phyloP scores from a whole-genome alignment of 2,888 invertebrate species.

The Diplolepis rosae region DNA sequence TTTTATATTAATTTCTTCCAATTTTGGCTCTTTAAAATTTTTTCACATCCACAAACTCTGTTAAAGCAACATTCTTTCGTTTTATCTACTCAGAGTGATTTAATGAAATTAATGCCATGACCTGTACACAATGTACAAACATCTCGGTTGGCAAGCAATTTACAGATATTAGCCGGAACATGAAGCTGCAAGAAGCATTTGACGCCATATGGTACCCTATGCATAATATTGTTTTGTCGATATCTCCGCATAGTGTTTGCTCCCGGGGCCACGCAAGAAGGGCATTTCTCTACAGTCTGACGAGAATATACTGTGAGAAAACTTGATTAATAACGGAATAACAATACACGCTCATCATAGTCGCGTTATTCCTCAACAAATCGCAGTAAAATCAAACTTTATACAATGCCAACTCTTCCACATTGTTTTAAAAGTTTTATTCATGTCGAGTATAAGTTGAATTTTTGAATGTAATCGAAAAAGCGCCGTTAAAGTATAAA shows the following conservation, averaged over 20 bases:
- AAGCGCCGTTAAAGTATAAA: too few relatives aligned
- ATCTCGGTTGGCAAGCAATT: slow-evolving; percentile 45
- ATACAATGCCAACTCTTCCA: slow-evolving; percentile 1
- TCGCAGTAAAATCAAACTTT: not conserved
- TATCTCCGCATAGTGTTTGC: slow-evolving; percentile 50
- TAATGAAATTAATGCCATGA: slow-evolving; percentile 28
- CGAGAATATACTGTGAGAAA: slow-evolving; percentile 59
- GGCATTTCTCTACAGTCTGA: slow-evolving; percentile 58
- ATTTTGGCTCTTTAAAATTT: not conserved
- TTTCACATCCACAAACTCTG: too few relatives aligned
- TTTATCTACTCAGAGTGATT: too few relatives aligned
- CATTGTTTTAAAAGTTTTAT: too few relatives aligned
- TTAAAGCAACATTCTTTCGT: too few relatives aligned
- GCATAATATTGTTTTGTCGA: slow-evolving; percentile 61
- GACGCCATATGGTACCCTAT: slow-evolving; percentile 59
- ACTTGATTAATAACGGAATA: slow-evolving; percentile 70
- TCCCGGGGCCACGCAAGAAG: slow-evolving; percentile 57
- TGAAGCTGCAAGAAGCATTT: slow-evolving; percentile 30
- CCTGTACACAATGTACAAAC: slow-evolving; percentile 39
- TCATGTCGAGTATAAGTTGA: too few relatives aligned
- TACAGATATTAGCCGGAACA: slow-evolving; percentile 32
- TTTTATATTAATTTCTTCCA: too few relatives aligned
- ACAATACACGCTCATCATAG: slow-evolving; percentile 59
- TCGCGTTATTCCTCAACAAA: slow-evolving; percentile 28
- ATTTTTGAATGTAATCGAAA: too few relatives aligned